Evolutionary conservation across 1,140 invertebrate species (phyloP), one percentile per base, ranked within the genome.

Genomic region (Diprion similis): DNA sequence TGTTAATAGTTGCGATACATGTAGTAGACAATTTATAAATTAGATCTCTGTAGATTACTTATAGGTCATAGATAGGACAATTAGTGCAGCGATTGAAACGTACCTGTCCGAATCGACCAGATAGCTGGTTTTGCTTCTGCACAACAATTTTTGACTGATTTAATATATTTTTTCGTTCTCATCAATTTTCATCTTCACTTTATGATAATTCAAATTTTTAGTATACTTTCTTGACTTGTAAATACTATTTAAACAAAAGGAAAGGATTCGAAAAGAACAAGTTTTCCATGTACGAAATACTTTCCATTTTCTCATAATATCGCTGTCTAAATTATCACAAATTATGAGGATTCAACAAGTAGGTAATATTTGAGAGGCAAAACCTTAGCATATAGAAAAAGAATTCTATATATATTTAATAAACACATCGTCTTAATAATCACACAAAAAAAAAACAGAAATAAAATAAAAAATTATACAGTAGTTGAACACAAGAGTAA

Each of bases 41-140:
- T 68, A 68, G 17, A 68, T 68, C 66, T 68, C 15, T 70, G 71
- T 46, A 48, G 59, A 68, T 46, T 75, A 46, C 77, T 76, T 73
- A 71, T 51, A 73, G 71, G 65, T 74, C 77, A 78, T 78, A 73
- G 72, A 13, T 83, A 83, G 81, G 74, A 77, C 77, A 80, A 79
- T 64, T 83, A 84, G 81, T 80, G 81, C 84, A 86, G 81, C 80
- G 78, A 85, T 82, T 59, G 79, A 85, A 81, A 82, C 78, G 85
- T 87, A 87, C 85, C 85, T 87, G 85, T 82, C 80, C 82, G 76
- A 78, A 83, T 82, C 77, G 84, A 86, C 81, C 79, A 84, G 76
- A 79, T 76, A 73, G 66, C 72, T 75, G 76, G 71, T 78, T 82
- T 84, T 82, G 79, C 77, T 81, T 82, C 80, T 72, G 77, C 46